Percentiles rank a stretch among this genome's conserved stretches.
Conservation (phyloP, 2,888 invertebrate genomes). For the Temnothorax rugatulus region DNA sequence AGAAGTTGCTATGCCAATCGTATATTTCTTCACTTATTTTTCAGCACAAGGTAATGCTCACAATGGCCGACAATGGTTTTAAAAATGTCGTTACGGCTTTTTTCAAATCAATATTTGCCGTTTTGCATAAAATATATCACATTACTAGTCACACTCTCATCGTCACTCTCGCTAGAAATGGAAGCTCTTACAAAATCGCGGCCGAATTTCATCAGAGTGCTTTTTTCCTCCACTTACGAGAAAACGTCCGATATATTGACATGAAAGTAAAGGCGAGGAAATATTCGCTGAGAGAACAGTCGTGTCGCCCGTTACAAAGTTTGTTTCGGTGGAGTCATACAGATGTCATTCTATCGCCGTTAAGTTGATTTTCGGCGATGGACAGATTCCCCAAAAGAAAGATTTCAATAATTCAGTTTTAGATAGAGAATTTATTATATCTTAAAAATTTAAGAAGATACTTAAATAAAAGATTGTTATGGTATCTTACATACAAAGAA, state of each 20-base stretch:
- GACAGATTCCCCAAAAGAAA: neutral
- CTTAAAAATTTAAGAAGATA: conserved; percentile 9
- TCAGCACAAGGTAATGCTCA: neutral
- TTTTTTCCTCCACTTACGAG: conserved; percentile 57
- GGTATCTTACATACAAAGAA: neutral
- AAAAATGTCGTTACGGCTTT: conserved; percentile 1
- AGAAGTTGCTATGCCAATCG: neutral
- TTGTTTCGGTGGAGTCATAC: neutral
- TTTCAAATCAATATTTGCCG: conserved; percentile 33
- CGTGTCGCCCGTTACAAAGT: conserved; percentile 23
- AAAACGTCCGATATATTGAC: conserved; percentile 54
- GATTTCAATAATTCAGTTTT: neutral
- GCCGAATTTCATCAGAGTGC: conserved; percentile 67
- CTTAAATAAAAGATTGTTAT: neutral
- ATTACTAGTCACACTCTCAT: conserved; percentile 42
- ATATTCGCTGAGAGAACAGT: conserved; percentile 43
- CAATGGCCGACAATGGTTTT: neutral
- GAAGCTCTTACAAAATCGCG: conserved; percentile 71
- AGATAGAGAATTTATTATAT: neutral
- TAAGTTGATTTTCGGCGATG: conserved; percentile 11
- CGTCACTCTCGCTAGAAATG: conserved; percentile 41
- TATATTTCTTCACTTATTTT: neutral
- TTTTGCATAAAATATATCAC: conserved; percentile 54
- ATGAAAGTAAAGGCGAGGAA: conserved; percentile 25
- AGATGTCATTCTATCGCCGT: neutral